Base-by-base conservation (phyloP, 2,113 vertebrate genomes). In the Mungos mungo region DNA sequence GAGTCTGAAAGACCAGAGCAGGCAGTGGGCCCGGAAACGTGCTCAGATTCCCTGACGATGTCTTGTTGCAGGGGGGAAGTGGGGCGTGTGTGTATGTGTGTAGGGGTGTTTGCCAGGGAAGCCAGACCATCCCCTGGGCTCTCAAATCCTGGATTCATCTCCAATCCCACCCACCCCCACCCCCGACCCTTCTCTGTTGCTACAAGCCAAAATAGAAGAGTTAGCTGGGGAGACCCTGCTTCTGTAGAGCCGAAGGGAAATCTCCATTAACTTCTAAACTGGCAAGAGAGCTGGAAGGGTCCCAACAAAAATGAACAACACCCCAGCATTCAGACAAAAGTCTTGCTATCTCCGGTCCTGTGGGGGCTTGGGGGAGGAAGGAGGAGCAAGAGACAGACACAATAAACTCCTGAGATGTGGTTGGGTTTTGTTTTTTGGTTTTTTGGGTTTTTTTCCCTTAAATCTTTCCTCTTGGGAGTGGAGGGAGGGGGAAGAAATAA, bases 261-360 rank as follows among this genome's bases (percentile, higher is more conserved):
- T 79, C 92, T 96, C 82, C 96, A 81, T 83, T 92, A 65, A 85
- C 97, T 95, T 95, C 95, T 77, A 81, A 97, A 97, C 63, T 60
- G 80, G 74, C 0, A 0, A 76, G 96, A 97, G 95, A 97, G 77
- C 90, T 98, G 97, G 98, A 98, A 98, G 89, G 38, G 57, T 95
- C 96, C 97, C 97, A 95, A 96, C 79, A 93, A 95, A 93, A 98
- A 98, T 90, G 96, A 98, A 95, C 97, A 96, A 95, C 97, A 96
- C 87, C 93, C 41, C 93, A 97, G 96, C 54, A 96, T 72, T 98
- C 96, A 97, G 97, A 87, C 94, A 63, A 95, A 97, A 96, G 92
- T 96, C 96, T 95, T 38, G 90, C 88, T 98, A 87, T 92, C 97
- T 98, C 95, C 93, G 79, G 50, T 60, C 14, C 8, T 9, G 45